A percentile compares a stretch with the other conserved stretches of the same genome.
These are phyloP conservation scores for Bruchidius siliquastri DNA, from an alignment of 2,888 invertebrate species.

Conservation along the genomic window DNA sequence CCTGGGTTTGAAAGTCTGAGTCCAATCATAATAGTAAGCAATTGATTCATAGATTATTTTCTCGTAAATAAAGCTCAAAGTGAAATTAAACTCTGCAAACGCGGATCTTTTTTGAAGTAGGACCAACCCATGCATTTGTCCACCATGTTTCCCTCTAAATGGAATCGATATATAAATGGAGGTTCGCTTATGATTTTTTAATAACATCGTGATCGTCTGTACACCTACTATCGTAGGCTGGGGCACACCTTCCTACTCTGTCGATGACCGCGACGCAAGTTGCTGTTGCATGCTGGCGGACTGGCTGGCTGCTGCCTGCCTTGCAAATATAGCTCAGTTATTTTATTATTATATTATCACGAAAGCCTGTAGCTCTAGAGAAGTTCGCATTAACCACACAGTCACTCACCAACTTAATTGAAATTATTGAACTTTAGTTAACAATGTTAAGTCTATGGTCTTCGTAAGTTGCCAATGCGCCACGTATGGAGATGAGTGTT, in stretches of 20 bases:
- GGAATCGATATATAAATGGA: background rate
- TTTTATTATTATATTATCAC: background rate
- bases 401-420: too few relatives aligned
- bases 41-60: background rate
- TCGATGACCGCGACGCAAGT: conserved; percentile 26
- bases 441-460: too few relatives aligned
- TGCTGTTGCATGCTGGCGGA: conserved; percentile 4
- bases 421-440: too few relatives aligned
- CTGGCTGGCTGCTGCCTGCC: background rate
- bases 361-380: too few relatives aligned
- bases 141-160: background rate
- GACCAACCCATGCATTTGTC: background rate
- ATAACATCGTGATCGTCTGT: conserved; percentile 18
- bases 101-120: background rate
- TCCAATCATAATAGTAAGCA: background rate
- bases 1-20: background rate
- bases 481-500: too few relatives aligned
- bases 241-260: conserved; percentile 25
- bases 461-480: too few relatives aligned
- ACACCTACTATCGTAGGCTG: conserved; percentile 22
- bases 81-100: background rate
- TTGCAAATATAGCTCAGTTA: background rate
- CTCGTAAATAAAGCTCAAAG: background rate
- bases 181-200: conserved; percentile 7
- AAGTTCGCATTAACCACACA: too few relatives aligned